These are phyloP conservation scores for Brachyhypopomus occidentalis DNA, from an alignment of 2,113 vertebrate species.

Conservation along the genomic window DNA sequence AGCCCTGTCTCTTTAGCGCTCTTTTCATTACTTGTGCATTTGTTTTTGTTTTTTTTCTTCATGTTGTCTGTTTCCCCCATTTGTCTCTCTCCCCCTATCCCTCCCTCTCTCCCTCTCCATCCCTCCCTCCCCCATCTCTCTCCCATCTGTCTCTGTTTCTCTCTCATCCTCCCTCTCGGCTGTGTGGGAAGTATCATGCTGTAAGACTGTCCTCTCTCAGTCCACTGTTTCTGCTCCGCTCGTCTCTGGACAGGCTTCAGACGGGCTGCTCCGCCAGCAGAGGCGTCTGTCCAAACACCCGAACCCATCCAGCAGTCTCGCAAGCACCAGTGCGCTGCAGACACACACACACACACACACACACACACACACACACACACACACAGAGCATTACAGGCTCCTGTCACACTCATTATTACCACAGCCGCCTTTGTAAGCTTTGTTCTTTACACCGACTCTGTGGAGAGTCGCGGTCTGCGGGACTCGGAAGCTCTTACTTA, in stretches of 20 bases:
- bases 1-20: neutral
- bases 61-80: neutral
- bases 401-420: constrained; percentile 17
- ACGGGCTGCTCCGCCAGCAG: constrained; percentile 24
- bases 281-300: constrained; percentile 22
- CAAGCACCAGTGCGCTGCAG: too few species aligned
- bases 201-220: constrained; percentile 8
- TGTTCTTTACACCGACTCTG: constrained; percentile 2
- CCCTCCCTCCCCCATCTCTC: neutral
- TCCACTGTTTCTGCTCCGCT: constrained; percentile 45
- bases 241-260: constrained; percentile 45
- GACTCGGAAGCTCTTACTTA: neutral
- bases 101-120: neutral
- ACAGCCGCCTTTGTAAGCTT: neutral
- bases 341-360: neutral
- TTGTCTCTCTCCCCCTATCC: neutral
- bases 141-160: neutral
- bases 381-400: neutral
- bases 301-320: constrained; percentile 34
- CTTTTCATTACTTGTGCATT: neutral
- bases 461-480: neutral
- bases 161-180: constrained; percentile 3
- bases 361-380: neutral
- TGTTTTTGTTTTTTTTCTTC: neutral
- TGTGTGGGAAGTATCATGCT: constrained; percentile 10